Percentiles rank a stretch among this genome's conserved stretches.
These are phyloP conservation scores for Globia sparganii DNA, from an alignment of 2,888 invertebrate species.

Conservation along the genomic window DNA sequence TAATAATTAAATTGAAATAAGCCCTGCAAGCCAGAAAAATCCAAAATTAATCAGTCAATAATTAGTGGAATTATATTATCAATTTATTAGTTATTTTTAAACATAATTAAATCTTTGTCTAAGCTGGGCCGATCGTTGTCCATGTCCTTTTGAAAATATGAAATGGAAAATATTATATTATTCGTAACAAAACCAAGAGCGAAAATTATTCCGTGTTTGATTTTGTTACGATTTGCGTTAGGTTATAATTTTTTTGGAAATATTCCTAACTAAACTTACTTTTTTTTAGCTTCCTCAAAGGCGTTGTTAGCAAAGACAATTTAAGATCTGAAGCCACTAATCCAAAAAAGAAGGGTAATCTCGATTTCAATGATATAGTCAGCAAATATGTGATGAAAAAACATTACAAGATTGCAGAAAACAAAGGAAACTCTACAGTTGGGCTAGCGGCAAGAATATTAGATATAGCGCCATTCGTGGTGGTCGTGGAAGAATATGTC, in stretches of 20 bases:
- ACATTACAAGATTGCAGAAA: slow-evolving; percentile 92
- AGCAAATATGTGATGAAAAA: slow-evolving; percentile 92
- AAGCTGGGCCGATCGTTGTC: neutral
- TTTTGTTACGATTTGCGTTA: neutral
- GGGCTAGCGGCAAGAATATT: slow-evolving; percentile 94
- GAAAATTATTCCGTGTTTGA: neutral
- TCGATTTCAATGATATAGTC: slow-evolving; percentile 89
- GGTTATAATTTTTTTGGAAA: neutral
- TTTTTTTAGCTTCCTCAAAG: slow-evolving; percentile 73
- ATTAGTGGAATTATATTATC: neutral
- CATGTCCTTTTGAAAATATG: neutral
- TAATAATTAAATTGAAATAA: neutral
- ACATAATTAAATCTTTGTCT: neutral
- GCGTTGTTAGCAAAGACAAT: slow-evolving; percentile 85
- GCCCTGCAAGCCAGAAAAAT: neutral
- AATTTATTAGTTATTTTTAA: neutral
- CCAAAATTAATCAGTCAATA: neutral
- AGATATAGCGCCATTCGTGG: slow-evolving; percentile 94
- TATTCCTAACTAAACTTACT: neutral
- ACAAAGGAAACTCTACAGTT: slow-evolving; percentile 87
- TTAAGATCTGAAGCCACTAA: slow-evolving; percentile 91
- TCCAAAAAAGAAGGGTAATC: slow-evolving; percentile 86
- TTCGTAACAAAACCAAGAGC: neutral
- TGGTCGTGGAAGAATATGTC: slow-evolving; percentile 86
- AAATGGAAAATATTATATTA: neutral